Percentiles rank a stretch among this genome's conserved stretches.
Evolutionary conservation across 2,113 vertebrate genomes (phyloP).

Genomic region (Pimephales promelas): DNA sequence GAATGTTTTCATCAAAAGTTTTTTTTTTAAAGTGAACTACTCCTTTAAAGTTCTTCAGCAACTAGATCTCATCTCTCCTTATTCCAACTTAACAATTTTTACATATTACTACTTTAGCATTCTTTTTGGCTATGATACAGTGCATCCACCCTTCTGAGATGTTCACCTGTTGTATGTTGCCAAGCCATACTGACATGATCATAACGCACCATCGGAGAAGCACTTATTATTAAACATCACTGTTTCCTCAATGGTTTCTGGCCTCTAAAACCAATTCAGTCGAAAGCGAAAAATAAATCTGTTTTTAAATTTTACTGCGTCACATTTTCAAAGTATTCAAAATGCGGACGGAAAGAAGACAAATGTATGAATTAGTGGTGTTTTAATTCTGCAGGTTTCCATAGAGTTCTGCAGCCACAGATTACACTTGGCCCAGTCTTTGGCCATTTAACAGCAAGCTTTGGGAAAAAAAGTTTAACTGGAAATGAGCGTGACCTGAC

Average conservation of each 20-base stretch:
- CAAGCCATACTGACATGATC: background rate
- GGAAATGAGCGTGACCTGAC: conserved; percentile 3
- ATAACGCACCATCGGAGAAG: background rate
- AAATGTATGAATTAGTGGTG: background rate
- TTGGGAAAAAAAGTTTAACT: background rate
- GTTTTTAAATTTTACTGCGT: background rate
- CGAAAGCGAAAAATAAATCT: too few relatives aligned
- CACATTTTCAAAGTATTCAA: background rate
- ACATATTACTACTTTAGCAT: background rate
- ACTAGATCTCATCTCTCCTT: too few relatives aligned
- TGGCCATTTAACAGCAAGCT: background rate
- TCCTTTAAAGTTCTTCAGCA: too few relatives aligned
- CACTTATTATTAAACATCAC: background rate
- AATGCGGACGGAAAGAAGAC: background rate
- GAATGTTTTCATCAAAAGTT: too few relatives aligned
- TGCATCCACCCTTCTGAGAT: background rate
- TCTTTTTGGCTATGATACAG: background rate
- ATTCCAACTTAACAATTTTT: background rate
- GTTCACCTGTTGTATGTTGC: background rate
- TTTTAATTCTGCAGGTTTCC: background rate
- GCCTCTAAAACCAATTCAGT: background rate
- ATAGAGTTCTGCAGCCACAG: background rate
- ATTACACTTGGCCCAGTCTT: background rate
- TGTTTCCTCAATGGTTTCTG: background rate
- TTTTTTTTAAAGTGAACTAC: too few relatives aligned